Evolutionary conservation across 1,140 invertebrate genomes (phyloP).

Genomic region (Eufriesea mexicana): DNA sequence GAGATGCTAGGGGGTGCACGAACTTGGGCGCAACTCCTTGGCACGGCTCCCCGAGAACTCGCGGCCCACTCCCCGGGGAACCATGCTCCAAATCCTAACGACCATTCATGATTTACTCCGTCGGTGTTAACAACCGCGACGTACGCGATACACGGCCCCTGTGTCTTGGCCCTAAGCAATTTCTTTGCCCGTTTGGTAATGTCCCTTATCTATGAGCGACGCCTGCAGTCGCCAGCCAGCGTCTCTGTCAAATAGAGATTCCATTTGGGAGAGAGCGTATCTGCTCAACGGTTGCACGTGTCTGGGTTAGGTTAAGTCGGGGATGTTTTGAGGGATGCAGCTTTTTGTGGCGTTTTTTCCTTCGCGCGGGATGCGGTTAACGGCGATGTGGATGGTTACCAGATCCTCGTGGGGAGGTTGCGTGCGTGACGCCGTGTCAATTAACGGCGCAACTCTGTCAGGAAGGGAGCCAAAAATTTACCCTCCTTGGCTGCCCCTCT

Average conservation of each 20-base stretch:
- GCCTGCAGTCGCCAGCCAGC: background rate
- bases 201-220: background rate
- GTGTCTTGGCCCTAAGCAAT: background rate
- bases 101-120: constrained; percentile 47
- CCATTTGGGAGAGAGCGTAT: background rate
- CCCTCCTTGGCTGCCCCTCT: background rate
- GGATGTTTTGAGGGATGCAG: background rate
- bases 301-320: constrained; percentile 2
- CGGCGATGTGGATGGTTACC: background rate
- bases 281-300: background rate
- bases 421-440: background rate
- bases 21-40: constrained; percentile 26
- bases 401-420: background rate
- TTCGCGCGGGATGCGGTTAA: background rate
- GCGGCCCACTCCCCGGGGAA: background rate
- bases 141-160: background rate
- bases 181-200: background rate
- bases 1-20: background rate
- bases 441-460: background rate
- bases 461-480: background rate
- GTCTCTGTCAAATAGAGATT: background rate
- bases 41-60: constrained; percentile 29
- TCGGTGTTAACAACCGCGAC: constrained; percentile 9
- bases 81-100: constrained; percentile 48
- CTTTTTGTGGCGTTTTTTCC: background rate